Percentiles rank a stretch among this genome's conserved stretches.
Conservation (phyloP, 2,888 invertebrate genomes). For the Drosophila mettleri region DNA sequence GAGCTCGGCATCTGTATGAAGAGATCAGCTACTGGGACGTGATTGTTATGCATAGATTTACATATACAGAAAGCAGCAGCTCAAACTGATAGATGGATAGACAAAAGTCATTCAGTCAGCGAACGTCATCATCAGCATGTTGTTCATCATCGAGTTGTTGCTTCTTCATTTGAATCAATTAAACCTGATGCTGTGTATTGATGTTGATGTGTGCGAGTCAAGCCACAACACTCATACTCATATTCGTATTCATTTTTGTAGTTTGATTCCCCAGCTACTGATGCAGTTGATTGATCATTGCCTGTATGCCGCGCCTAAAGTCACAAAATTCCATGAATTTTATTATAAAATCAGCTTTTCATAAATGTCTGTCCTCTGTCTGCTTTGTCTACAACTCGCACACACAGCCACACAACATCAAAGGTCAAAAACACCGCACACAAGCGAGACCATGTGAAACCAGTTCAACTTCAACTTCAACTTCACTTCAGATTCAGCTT, state of each 20-base stretch:
- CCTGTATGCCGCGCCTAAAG: slow-evolving; percentile 68
- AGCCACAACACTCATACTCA: slow-evolving; percentile 38
- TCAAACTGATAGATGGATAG: slow-evolving; percentile 40
- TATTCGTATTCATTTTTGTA: slow-evolving; percentile 31
- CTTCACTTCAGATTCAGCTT: slow-evolving; percentile 22
- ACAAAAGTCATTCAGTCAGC: slow-evolving; percentile 61
- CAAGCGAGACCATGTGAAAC: slow-evolving; percentile 30
- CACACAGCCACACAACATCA: slow-evolving; percentile 43
- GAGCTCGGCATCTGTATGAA: slow-evolving; percentile 20
- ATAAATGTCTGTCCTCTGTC: slow-evolving; percentile 49
- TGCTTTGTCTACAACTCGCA: slow-evolving; percentile 29
- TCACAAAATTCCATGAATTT: slow-evolving; percentile 72
- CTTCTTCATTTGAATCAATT: slow-evolving; percentile 76
- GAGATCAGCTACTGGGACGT: slow-evolving; percentile 52
- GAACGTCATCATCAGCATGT: slow-evolving; percentile 26
- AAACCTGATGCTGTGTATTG: slow-evolving; percentile 49
- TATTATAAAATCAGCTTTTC: slow-evolving; percentile 69
- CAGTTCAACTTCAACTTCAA: slow-evolving; percentile 30
- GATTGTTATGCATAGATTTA: slow-evolving; percentile 69
- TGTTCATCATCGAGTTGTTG: slow-evolving; percentile 24
- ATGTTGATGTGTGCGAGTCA: slow-evolving; percentile 46
- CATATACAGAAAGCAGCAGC: slow-evolving; percentile 52
- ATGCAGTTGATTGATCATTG: slow-evolving; percentile 75
- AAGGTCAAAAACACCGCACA: slow-evolving; percentile 58
- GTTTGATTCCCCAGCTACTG: slow-evolving; percentile 38